Evolutionary conservation across 1,140 invertebrate species (phyloP).

Genomic region (Caenorhabditis briggsae): DNA sequence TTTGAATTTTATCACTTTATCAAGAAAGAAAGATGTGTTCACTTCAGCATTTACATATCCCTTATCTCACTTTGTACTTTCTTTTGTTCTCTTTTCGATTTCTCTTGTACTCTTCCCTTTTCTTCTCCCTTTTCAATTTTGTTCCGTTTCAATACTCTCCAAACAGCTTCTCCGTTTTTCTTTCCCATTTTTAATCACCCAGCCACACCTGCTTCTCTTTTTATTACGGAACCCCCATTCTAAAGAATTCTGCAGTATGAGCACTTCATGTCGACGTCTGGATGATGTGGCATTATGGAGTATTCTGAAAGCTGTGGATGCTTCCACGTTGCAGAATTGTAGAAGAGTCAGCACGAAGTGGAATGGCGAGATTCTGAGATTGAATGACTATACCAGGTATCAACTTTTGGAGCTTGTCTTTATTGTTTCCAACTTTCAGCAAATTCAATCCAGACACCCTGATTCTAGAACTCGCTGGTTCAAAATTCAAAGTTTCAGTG

Average conservation of each 20-base stretch:
- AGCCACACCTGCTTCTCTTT: neutral
- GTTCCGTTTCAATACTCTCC: conserved; percentile 8
- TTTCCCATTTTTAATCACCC: neutral
- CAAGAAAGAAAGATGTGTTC: neutral
- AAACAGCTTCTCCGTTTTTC: neutral
- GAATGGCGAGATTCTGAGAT: neutral
- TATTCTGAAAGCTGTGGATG: conserved; percentile 8
- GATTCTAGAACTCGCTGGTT: neutral
- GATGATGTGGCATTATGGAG: conserved; percentile 33
- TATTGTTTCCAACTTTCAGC: neutral
- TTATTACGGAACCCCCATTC: neutral
- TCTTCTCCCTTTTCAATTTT: neutral
- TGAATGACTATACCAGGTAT: conserved; percentile 30
- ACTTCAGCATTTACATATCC: neutral
- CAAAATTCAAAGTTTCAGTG: neutral
- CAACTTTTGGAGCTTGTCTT: neutral
- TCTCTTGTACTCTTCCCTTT: neutral
- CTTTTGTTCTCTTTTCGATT: conserved; percentile 7
- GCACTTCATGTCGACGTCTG: conserved; percentile 12
- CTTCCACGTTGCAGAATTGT: conserved; percentile 21
- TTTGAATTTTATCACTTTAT: conserved; percentile 29
- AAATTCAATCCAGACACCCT: neutral
- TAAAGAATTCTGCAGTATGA: neutral
- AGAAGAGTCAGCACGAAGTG: conserved; percentile 42
- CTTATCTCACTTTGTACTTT: conserved; percentile 52